Percentiles rank a stretch among this genome's conserved stretches.
Conservation (phyloP, 2,888 invertebrate genomes). For the Acleris literana region DNA sequence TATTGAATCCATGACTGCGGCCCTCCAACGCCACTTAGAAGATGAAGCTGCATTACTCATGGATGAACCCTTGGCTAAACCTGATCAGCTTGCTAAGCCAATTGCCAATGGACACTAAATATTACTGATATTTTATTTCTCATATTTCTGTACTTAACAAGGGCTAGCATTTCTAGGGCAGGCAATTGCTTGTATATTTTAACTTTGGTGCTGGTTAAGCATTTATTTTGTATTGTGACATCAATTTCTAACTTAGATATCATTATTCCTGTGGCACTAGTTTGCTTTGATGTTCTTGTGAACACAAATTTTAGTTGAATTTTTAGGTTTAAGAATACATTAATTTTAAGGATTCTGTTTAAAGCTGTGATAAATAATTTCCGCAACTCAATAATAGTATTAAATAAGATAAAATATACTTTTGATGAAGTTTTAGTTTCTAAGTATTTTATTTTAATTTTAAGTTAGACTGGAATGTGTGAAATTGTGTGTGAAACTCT, state of each 20-base stretch:
- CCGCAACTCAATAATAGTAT: conserved; percentile 1
- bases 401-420: neutral
- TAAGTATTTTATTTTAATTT: neutral
- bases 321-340: conserved; percentile 9
- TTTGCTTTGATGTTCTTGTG: neutral
- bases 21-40: conserved; percentile 53
- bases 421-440: neutral
- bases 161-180: no score
- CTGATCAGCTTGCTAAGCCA: neutral
- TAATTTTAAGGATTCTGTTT: conserved; percentile 7
- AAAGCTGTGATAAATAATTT: conserved; percentile 18
- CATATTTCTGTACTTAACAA: neutral
- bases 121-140: neutral
- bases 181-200: no score
- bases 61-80: conserved; percentile 22
- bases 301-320: neutral
- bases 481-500: no score
- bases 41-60: conserved; percentile 51
- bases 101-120: conserved; percentile 28
- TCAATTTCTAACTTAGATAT: no score
- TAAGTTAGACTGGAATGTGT: neutral
- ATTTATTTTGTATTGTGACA: no score
- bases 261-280: no score
- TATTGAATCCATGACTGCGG: conserved; percentile 52
- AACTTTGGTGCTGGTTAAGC: no score